Conservation (phyloP, 2,797 vertebrate species). For the Channa striata region DNA sequence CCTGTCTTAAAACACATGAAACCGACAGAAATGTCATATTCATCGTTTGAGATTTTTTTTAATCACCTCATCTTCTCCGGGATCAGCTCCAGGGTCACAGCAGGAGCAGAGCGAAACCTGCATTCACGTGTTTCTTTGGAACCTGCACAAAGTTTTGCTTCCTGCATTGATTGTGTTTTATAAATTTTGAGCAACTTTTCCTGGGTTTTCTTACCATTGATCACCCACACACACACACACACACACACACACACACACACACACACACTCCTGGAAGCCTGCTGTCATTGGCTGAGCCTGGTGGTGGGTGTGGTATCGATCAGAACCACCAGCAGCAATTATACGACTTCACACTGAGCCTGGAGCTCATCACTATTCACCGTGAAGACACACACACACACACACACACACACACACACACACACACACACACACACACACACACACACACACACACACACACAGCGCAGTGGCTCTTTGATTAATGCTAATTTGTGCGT, state of each 20-base stretch:
- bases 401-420: slow-evolving; percentile 27
- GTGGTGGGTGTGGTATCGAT: slow-evolving; percentile 68
- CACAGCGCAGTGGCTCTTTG: slow-evolving; percentile 60
- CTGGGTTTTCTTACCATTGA: background rate
- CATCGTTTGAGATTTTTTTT: too few species aligned
- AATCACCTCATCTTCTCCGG: too few species aligned
- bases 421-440: slow-evolving; percentile 36
- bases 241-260: slow-evolving; percentile 34
- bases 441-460: slow-evolving; percentile 45
- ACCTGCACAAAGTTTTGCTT: background rate
- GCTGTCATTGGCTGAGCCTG: slow-evolving; percentile 44
- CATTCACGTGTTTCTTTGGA: too few species aligned
- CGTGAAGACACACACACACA: too few species aligned
- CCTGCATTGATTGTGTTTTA: background rate
- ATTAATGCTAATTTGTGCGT: slow-evolving; percentile 83
- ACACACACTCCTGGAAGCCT: slow-evolving; percentile 30
- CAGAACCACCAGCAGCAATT: slow-evolving; percentile 64
- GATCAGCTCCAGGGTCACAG: too few species aligned
- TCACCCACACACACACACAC: slow-evolving; percentile 21
- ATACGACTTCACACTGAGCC: slow-evolving; percentile 59
- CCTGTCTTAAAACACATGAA: too few species aligned
- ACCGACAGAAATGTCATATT: too few species aligned
- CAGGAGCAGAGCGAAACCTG: background rate
- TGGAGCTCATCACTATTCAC: slow-evolving; percentile 66
- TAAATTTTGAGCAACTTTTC: background rate